Base-by-base conservation (phyloP, 2,888 invertebrate species). In the Dermolepida albohirtum region DNA sequence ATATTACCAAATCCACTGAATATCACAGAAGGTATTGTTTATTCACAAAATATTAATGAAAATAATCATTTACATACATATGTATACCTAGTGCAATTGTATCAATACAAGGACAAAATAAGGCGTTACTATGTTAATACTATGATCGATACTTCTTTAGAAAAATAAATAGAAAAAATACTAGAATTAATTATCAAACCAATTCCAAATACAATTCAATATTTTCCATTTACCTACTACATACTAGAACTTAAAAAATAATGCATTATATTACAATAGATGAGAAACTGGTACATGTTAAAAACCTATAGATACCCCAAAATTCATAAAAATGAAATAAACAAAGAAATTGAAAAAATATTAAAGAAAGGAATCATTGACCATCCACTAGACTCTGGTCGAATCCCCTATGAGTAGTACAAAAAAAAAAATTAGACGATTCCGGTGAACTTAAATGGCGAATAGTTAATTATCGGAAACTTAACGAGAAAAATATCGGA, bases 271-370 rank as follows among this genome's bases (percentile, higher is more conserved):
- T n/a, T n/a, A n/a, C n/a, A n/a, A n/a, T n/a, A n/a, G 72, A 74
- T 1, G 57, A 74, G 6, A 68, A 71, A 8, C 80, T 79, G 0
- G 74, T 80, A 2, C 76, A 74, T 51, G 68, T 76, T 0, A n/a
- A 79, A 80, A 74, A 73, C 74, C 4, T 81, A 82, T 68, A 70
- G 80, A 8, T 81, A 80, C 64, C 82, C 81, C 0, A 72, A 77
- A 22, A 71, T 75, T 17, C 77, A 80, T 71, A 72, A 78, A 64
- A 34, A 62, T n/a, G 81, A 80, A 70, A 79, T 82, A 0, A 72
- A 79, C 2, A 72, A 55, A 7, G 77, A 79, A 75, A 73, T 78
- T 4, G 39, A 73, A 40, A 70, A 76, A 68, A 75, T 79, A 75
- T 47, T 79, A 41, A 22, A 71, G 7, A 54, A 78, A 63, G 67